phyloP scores from a whole-genome alignment of 2,797 vertebrate genomes.

The Enteromius treurensis region DNA sequence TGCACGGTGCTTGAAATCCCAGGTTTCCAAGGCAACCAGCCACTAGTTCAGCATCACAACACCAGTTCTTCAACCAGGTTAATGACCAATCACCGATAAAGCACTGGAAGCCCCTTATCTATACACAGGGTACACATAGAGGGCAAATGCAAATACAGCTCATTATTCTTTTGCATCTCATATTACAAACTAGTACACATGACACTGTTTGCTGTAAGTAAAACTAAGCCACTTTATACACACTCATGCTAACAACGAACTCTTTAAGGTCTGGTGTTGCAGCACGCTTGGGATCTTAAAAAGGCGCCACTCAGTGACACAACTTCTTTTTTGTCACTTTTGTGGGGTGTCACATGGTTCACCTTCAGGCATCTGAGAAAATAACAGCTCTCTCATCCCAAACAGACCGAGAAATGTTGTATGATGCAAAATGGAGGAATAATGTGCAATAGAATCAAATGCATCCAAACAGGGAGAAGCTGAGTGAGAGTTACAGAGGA shows the following conservation, averaged over 20 bases:
- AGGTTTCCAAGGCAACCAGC: conserved; percentile 75
- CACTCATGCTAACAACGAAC: conserved; percentile 30
- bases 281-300: conserved; percentile 36
- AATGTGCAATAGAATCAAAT: conserved; percentile 53
- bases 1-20: conserved; percentile 60
- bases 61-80: conserved; percentile 64
- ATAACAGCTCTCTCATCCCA: conserved; percentile 56
- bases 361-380: conserved; percentile 60
- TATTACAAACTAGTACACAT: not conserved
- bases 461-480: conserved; percentile 34
- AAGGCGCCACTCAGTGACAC: conserved; percentile 41
- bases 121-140: conserved; percentile 43
- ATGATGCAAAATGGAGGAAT: conserved; percentile 65
- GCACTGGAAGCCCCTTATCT: conserved; percentile 43
- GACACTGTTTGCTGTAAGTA: not conserved
- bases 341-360: conserved; percentile 61
- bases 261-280: conserved; percentile 28
- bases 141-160: conserved; percentile 7
- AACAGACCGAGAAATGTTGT: conserved; percentile 44
- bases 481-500: not conserved
- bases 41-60: conserved; percentile 65
- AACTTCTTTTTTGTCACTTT: conserved; percentile 61
- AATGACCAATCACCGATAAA: conserved; percentile 71
- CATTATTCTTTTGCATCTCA: conserved; percentile 2
- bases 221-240: conserved; percentile 21